These are phyloP conservation scores for Microcebus murinus DNA, from an alignment of 2,113 vertebrate genomes.

Conservation along the genomic window DNA sequence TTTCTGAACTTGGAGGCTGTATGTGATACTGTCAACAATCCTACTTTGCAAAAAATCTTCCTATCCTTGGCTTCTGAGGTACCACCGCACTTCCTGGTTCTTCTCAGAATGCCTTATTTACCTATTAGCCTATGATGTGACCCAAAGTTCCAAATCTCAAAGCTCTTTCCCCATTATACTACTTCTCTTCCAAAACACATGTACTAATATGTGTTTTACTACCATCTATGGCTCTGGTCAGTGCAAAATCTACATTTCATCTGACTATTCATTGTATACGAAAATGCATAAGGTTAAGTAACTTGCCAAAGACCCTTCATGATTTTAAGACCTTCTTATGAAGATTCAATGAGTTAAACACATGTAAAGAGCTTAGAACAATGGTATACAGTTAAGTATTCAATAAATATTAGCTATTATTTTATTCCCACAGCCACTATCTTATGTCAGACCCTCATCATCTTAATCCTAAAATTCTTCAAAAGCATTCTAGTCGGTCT, in stretches of 20 bases:
- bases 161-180: background rate
- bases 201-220: background rate
- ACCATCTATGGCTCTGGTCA: background rate
- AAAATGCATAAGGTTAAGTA: background rate
- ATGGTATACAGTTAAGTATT: background rate
- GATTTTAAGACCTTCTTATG: background rate
- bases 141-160: conserved; percentile 15
- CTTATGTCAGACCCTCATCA: background rate
- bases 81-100: conserved; percentile 16
- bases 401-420: conserved; percentile 13
- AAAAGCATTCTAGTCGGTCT: conserved; percentile 38
- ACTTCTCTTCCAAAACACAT: background rate
- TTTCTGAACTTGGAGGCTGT: conserved; percentile 26
- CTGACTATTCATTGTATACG: background rate
- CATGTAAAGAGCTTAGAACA: conserved; percentile 16
- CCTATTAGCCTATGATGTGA: background rate
- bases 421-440: conserved; percentile 50
- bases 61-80: conserved; percentile 35
- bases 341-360: conserved; percentile 25
- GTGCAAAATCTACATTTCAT: background rate
- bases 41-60: conserved; percentile 18
- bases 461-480: conserved; percentile 40
- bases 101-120: conserved; percentile 35
- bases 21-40: background rate
- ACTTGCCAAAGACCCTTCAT: background rate